phyloP scores from a whole-genome alignment of 2,113 vertebrate species.

The Phrynosoma blainvillii region DNA sequence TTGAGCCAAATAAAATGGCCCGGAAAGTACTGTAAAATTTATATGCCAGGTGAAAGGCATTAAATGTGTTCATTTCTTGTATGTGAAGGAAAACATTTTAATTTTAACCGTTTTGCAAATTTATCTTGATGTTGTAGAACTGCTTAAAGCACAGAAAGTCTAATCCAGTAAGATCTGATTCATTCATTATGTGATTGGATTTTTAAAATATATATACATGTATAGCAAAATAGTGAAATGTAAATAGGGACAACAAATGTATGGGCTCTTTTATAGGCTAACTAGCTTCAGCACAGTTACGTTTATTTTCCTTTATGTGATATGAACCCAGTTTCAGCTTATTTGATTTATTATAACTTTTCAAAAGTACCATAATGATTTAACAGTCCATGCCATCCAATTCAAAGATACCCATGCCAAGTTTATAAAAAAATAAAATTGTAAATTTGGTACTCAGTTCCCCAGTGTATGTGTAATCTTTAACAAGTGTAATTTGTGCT shows the following conservation, averaged over 20 bases:
- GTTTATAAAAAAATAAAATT: neutral
- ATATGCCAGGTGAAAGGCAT: conserved; percentile 82
- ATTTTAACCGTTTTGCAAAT: conserved; percentile 78
- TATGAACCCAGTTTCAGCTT: neutral
- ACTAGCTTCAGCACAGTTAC: neutral
- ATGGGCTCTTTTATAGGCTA: neutral
- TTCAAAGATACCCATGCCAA: neutral
- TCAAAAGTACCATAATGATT: neutral
- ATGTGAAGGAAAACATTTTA: conserved; percentile 70
- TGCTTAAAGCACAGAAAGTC: conserved; percentile 49
- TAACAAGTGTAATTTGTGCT: conserved; percentile 3
- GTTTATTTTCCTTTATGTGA: neutral
- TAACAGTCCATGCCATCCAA: neutral
- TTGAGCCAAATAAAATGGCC: conserved; percentile 78
- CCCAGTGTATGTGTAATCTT: neutral
- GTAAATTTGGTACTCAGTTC: neutral
- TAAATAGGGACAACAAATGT: neutral
- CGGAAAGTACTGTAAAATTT: conserved; percentile 82
- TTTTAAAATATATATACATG: neutral
- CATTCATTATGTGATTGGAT: neutral
- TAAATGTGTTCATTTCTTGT: conserved; percentile 75
- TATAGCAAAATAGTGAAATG: neutral
- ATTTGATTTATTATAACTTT: neutral
- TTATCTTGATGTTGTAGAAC: conserved; percentile 68
- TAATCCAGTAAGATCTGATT: neutral